Percentiles rank a stretch among this genome's conserved stretches.
phyloP scores from a whole-genome alignment of 64 coral and sea anemone genomes.

The Pocillopora verrucosa region DNA sequence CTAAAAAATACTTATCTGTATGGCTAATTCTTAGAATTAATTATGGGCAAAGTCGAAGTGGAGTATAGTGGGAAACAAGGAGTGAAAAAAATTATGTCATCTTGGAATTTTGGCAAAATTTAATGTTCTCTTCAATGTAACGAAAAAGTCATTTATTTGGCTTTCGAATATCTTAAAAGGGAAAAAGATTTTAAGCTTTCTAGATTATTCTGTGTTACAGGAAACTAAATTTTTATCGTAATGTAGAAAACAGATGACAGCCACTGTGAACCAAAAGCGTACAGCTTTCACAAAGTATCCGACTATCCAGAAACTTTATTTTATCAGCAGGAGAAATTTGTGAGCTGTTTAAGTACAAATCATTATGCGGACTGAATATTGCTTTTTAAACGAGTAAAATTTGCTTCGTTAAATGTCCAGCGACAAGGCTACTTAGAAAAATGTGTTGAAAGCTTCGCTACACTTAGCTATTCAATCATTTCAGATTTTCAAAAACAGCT shows the following conservation, averaged over 20 bases:
- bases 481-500: neutral
- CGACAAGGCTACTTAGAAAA: neutral
- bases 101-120: too few species aligned
- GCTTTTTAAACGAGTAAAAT: neutral
- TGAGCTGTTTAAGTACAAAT: neutral
- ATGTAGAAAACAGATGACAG: neutral
- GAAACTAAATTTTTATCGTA: neutral
- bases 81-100: too few species aligned
- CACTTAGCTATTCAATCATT: neutral
- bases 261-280: neutral
- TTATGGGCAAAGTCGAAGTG: neutral
- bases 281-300: neutral
- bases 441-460: conserved; percentile 16
- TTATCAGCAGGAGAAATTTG: neutral
- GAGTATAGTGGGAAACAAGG: neutral
- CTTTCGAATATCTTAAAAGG: neutral
- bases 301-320: conserved; percentile 12
- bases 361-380: neutral
- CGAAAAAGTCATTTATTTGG: neutral
- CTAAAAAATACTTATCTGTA: neutral
- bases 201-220: neutral
- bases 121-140: neutral
- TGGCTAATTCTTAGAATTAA: conserved; percentile 8
- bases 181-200: neutral
- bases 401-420: neutral